Evolutionary conservation across 2,797 vertebrate genomes (phyloP).

Genomic region (Myripristis murdjan): DNA sequence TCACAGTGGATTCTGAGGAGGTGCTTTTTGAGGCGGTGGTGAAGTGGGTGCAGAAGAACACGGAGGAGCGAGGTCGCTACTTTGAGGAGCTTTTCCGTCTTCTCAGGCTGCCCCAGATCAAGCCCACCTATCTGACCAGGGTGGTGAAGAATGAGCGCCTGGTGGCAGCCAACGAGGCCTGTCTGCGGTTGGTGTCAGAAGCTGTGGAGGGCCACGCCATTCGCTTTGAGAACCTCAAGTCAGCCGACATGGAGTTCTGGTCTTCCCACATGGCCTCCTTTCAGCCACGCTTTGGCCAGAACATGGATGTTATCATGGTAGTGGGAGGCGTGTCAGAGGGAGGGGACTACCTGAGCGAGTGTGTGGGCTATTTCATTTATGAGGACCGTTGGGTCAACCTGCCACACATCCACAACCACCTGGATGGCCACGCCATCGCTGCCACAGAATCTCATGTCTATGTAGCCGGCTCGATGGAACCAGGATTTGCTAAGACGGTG

Average conservation of each 20-base stretch:
- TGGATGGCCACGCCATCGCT: constrained; percentile 92
- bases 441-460: constrained; percentile 90
- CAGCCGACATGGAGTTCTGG: constrained; percentile 79
- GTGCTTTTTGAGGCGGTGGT: constrained; percentile 91
- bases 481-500: constrained; percentile 92
- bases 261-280: constrained; percentile 60
- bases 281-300: constrained; percentile 92
- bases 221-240: constrained; percentile 86
- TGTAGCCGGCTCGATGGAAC: constrained; percentile 95
- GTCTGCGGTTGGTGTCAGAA: constrained; percentile 87
- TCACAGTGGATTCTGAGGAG: constrained; percentile 92
- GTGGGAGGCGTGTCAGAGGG: constrained; percentile 94
- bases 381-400: constrained; percentile 95
- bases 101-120: constrained; percentile 90
- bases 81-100: constrained; percentile 92
- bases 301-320: constrained; percentile 96
- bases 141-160: constrained; percentile 90
- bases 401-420: constrained; percentile 94
- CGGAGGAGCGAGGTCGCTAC: constrained; percentile 87
- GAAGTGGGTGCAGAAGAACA: constrained; percentile 90
- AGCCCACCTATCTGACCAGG: constrained; percentile 90
- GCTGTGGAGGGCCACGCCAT: constrained; percentile 92
- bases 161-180: constrained; percentile 85
- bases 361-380: constrained; percentile 93
- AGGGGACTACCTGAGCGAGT: constrained; percentile 94